These are phyloP conservation scores for Dinoponera quadriceps DNA, from an alignment of 1,140 invertebrate genomes.

Conservation along the genomic window DNA sequence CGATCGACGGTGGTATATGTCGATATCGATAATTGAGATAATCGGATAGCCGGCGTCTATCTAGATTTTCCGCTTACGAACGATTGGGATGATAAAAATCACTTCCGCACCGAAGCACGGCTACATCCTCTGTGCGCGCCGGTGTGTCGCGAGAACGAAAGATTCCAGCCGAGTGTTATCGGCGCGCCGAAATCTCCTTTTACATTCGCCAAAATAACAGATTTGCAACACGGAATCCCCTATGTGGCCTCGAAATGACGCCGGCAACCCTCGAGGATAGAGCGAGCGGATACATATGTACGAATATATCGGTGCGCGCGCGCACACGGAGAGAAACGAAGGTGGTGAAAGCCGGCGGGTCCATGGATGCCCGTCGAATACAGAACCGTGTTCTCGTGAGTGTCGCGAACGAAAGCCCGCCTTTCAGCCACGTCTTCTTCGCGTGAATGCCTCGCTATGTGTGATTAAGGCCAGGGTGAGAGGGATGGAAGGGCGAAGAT, in stretches of 20 bases:
- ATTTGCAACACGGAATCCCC: conserved; percentile 59
- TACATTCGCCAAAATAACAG: conserved; percentile 59
- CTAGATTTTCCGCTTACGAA: conserved; percentile 21
- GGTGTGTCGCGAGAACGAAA: background rate
- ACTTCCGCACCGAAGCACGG: background rate
- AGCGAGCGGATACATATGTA: conserved; percentile 38
- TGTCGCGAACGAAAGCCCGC: background rate
- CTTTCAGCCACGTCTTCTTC: conserved; percentile 41
- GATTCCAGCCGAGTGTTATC: conserved; percentile 21
- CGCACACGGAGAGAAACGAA: background rate
- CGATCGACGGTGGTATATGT: background rate
- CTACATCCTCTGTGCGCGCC: background rate
- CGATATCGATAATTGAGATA: conserved; percentile 16
- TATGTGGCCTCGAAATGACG: conserved; percentile 29
- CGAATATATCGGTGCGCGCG: background rate
- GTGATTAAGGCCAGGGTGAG: conserved; percentile 53
- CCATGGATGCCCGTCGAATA: background rate
- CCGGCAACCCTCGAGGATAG: conserved; percentile 31
- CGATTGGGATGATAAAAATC: conserved; percentile 26
- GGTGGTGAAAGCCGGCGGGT: conserved; percentile 3
- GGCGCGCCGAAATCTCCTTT: conserved; percentile 48
- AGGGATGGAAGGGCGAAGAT: conserved; percentile 10
- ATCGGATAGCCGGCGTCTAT: background rate
- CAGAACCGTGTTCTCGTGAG: background rate
- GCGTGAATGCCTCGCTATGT: conserved; percentile 38